These are phyloP conservation scores for Catocala nupta DNA, from an alignment of 2,888 invertebrate species.

Conservation along the genomic window DNA sequence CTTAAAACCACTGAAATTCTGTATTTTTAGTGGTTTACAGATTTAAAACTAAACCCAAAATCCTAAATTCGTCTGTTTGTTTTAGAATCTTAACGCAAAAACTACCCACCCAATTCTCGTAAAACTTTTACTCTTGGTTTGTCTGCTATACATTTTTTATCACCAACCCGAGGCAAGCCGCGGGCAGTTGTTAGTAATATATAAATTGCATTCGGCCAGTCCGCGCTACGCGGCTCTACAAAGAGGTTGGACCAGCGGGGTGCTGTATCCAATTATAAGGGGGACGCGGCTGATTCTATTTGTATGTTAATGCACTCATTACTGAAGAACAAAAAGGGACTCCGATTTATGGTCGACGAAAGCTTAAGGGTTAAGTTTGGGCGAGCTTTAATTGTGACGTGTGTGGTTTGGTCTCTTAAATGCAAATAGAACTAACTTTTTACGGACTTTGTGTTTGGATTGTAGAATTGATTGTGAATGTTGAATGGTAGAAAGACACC, in stretches of 20 bases:
- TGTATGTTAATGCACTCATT: conserved; percentile 86
- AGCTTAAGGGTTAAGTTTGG: conserved; percentile 50
- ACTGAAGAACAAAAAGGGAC: conserved; percentile 76
- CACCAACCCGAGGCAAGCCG: conserved; percentile 12
- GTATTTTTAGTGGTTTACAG: no score
- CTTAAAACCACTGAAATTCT: no score
- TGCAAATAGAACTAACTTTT: conserved; percentile 1
- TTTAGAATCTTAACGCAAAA: no score
- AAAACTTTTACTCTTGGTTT: neutral
- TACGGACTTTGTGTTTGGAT: neutral
- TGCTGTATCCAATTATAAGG: conserved; percentile 80
- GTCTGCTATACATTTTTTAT: conserved; percentile 11
- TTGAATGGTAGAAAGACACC: neutral
- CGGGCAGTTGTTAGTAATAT: conserved; percentile 12
- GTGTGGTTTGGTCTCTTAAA: conserved; percentile 8
- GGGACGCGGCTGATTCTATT: conserved; percentile 78
- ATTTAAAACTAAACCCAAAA: no score
- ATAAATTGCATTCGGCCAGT: conserved; percentile 39
- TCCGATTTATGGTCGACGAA: conserved; percentile 59
- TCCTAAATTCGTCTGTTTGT: no score
- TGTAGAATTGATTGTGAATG: neutral
- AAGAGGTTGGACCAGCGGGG: conserved; percentile 78
- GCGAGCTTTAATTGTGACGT: conserved; percentile 11
- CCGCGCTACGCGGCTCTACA: conserved; percentile 62
- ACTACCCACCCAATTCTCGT: no score